Conservation (phyloP, 1,140 invertebrate genomes). For the Micrasema longulum region DNA sequence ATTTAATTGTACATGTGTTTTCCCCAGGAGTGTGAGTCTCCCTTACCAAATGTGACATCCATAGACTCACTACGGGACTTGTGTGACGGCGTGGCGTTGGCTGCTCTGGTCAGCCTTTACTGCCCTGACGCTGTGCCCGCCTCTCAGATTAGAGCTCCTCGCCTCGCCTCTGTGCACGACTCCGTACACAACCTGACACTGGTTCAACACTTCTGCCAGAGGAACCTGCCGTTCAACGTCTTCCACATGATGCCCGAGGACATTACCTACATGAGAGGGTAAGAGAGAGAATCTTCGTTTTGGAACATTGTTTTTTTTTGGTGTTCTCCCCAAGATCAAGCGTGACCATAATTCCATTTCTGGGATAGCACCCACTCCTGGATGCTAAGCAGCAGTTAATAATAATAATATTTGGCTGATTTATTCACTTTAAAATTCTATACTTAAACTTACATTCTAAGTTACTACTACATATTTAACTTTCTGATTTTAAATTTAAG, state of each 20-base stretch:
- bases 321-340: too few species aligned
- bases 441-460: too few species aligned
- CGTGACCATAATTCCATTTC: too few species aligned
- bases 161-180: constrained; percentile 77
- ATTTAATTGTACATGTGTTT: too few species aligned
- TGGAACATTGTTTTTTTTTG: too few species aligned
- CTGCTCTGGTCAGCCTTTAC: constrained; percentile 92
- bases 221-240: constrained; percentile 86
- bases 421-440: too few species aligned
- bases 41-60: constrained; percentile 28
- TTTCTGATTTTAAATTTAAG: too few species aligned
- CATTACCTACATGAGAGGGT: constrained; percentile 95
- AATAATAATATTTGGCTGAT: too few species aligned
- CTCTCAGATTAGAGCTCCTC: constrained; percentile 77
- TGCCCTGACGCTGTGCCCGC: constrained; percentile 89
- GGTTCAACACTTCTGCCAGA: constrained; percentile 88
- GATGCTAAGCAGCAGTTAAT: too few species aligned
- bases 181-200: constrained; percentile 94
- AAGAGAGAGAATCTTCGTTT: background rate
- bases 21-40: constrained; percentile 42
- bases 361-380: too few species aligned
- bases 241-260: constrained; percentile 97
- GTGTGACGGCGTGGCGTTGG: constrained; percentile 92
- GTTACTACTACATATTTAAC: too few species aligned
- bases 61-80: constrained; percentile 70